Evolutionary conservation across 1,140 invertebrate species (phyloP), one percentile per base, ranked within the genome.

Genomic region (Ips nitidus): DNA sequence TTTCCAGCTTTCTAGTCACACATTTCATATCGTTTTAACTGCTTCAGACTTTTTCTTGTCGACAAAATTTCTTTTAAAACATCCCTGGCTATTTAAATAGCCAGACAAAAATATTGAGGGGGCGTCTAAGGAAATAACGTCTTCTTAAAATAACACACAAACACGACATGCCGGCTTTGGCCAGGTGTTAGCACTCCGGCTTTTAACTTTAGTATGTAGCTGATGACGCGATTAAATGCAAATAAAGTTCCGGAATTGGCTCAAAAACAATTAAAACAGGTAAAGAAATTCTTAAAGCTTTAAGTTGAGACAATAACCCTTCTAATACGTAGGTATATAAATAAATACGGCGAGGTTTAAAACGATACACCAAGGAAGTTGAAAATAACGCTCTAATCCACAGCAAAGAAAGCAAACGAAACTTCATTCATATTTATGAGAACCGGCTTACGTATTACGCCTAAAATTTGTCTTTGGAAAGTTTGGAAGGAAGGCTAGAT

Each of bases 61-160:
- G 22, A 22, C 22, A 22, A 22, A 22, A 22, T 22, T 22, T 22
- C 22, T 22, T 22, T 22, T 22, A 22, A 22, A 22, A 22, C 22
- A 22, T 22, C 22, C 22, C 22, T 22, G 22, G 22, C 22, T 22
- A 22, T 22, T 22, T 22, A 22, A 22, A 22, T 22, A 22, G 22
- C 22, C 22, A 22, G 22, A 22, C 22, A 22, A 22, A 22, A 22
- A 22, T 22, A 22, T 22, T 22, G 22, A 22, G 22, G 22, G 22
- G 22, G 22, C 22, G 22, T 22, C 22, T 22, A 22, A 41, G 50
- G 39, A 61, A 61, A 69, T 69, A 69, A 69, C 60, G 53, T 50
- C 52, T 50, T n/a, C 65, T 69, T 69, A 69, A 69, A 69, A 69
- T 69, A 69, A 69, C 66, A 69, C 61, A 61, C 41, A 22, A 22